These are phyloP conservation scores for Eueremaeus valkanovi DNA, from an alignment of 2,888 invertebrate species.

Conservation along the genomic window DNA sequence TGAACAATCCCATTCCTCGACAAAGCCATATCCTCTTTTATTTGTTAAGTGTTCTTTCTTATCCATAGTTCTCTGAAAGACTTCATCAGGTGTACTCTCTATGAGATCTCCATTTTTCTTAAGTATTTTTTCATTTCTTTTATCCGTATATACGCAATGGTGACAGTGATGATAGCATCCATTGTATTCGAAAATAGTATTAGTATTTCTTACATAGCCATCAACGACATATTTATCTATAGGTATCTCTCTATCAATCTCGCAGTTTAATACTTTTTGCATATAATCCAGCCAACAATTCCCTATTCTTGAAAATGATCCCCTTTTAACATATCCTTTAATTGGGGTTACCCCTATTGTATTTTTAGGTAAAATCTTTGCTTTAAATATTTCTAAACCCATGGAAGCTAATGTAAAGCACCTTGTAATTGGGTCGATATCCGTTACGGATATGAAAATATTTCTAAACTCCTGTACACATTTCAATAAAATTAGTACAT, in stretches of 20 bases:
- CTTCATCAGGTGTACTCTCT: background rate
- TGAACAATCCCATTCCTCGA: slow-evolving; percentile 47
- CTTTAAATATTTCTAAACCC: slow-evolving; percentile 37
- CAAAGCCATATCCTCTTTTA: slow-evolving; percentile 40
- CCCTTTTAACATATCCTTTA: slow-evolving; percentile 36
- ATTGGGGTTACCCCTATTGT: slow-evolving; percentile 40
- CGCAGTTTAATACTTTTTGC: background rate
- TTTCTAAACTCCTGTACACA: slow-evolving; percentile 16
- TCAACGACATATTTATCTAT: slow-evolving; percentile 44
- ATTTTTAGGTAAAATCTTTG: slow-evolving; percentile 24
- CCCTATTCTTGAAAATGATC: background rate
- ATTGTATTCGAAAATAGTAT: slow-evolving; percentile 44
- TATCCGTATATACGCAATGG: slow-evolving; percentile 40
- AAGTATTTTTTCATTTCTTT: background rate
- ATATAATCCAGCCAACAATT: slow-evolving; percentile 27
- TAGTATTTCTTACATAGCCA: slow-evolving; percentile 33
- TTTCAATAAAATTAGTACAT: slow-evolving; percentile 32
- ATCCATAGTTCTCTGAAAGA: background rate
- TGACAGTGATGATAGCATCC: slow-evolving; percentile 47
- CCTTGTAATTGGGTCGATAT: slow-evolving; percentile 34
- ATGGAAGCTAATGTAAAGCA: slow-evolving; percentile 41
- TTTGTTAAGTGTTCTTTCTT: background rate
- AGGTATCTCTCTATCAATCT: slow-evolving; percentile 40
- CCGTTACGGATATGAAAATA: background rate
- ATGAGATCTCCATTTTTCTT: too few relatives aligned